Evolutionary conservation across 2,888 invertebrate species (phyloP).

Genomic region (Eurytoma adleriae): DNA sequence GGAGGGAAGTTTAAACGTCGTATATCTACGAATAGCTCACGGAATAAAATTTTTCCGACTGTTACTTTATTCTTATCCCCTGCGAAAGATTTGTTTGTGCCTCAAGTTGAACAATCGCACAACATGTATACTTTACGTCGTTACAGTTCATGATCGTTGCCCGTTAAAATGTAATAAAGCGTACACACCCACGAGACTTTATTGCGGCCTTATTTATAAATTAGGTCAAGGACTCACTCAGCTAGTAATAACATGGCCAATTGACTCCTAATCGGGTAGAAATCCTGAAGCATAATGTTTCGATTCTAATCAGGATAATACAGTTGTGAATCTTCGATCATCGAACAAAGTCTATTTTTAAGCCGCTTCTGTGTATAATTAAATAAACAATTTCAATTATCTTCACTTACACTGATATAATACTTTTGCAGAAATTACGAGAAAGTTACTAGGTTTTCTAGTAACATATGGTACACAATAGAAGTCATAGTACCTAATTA

Average conservation of each 20-base stretch:
- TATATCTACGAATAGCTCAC: neutral
- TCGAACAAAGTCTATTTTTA: no score
- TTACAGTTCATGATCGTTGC: neutral
- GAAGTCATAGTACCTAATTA: no score
- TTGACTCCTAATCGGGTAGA: slow-evolving; percentile 42
- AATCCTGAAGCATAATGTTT: slow-evolving; percentile 12
- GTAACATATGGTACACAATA: no score
- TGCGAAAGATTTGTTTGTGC: neutral
- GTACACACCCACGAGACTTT: slow-evolving; percentile 5
- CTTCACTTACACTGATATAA: no score
- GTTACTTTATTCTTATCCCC: neutral
- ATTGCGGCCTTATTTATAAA: slow-evolving; percentile 23
- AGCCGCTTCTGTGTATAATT: no score
- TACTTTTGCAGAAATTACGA: no score
- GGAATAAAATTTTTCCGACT: neutral
- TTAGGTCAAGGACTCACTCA: slow-evolving; percentile 42
- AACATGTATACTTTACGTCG: neutral
- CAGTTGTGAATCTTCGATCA: no score
- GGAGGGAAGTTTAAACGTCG: slow-evolving; percentile 5
- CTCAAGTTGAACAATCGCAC: neutral
- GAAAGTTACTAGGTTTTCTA: no score
- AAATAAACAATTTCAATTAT: no score
- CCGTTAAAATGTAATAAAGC: slow-evolving; percentile 7
- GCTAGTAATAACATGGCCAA: slow-evolving; percentile 30
- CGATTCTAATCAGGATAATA: neutral